Base-by-base conservation (phyloP, 2,888 invertebrate species). In the Theristus sp. region DNA sequence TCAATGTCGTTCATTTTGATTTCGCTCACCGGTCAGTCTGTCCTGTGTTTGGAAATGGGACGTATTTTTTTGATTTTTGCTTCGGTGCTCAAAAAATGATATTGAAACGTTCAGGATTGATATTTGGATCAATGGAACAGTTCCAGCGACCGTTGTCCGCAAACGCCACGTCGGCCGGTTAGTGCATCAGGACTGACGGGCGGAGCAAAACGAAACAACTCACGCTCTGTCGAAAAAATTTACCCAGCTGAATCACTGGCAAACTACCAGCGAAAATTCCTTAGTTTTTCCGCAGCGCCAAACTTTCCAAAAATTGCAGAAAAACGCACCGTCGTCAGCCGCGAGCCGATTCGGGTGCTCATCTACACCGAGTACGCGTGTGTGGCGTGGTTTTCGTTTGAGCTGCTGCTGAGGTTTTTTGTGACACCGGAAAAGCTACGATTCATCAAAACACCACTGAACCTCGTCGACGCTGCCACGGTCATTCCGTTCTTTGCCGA, bases 71-170 rank as follows among this genome's bases (percentile, higher is more conserved):
- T 38, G 20, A 38, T 38, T 13, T 13, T 38, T 38, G 38, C 10
- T 10, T 38, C 38, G 20, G 38, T 38, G 10, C n/a, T n/a, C n/a
- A n/a, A n/a, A n/a, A n/a, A 38, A 13, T 38, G 10, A 38, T 20
- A 13, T 38, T 38, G 10, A 10, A 38, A 38, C 20, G 3, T 62
- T 52, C 56, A 66, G 65, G 68, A 2, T 62, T 71, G 22, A 70
- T 71, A 22, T 58, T 71, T 26, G 66, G 68, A 56, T 71, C 71
- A 38, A 69, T 70, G 68, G 68, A 70, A 29, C 70, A 71, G 57
- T 65, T 71, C 26, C 70, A 71, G 62, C 65, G 65, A 27, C 64
- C 66, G n/a, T 62, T 67, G 17, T 64, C 65, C n/a, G 22, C 10
- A 3, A n/a, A 24, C 6, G 24, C 22, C 24, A 3, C 52, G 17